Evolutionary conservation across 2,888 invertebrate genomes (phyloP).

Genomic region (Exephanes ischioxanthus): DNA sequence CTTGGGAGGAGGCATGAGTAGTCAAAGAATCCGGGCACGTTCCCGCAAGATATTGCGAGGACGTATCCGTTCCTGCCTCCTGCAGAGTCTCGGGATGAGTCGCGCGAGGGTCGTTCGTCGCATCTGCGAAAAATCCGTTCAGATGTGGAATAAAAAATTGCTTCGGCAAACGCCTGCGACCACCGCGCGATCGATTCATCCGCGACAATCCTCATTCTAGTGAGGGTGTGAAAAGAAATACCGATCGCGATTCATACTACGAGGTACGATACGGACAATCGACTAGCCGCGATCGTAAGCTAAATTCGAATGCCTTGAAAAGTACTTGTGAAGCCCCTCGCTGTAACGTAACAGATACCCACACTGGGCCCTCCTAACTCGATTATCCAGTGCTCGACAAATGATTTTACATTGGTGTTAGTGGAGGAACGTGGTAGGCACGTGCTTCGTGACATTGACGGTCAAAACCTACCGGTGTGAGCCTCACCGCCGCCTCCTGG

Average conservation of each 20-base stretch:
- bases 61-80: slow-evolving; percentile 77
- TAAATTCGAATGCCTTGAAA: slow-evolving; percentile 63
- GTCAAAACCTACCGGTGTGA: slow-evolving; percentile 79
- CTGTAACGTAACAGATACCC: slow-evolving; percentile 70
- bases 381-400: slow-evolving; percentile 66
- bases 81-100: slow-evolving; percentile 77
- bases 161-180: slow-evolving; percentile 17
- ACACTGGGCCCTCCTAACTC: slow-evolving; percentile 66
- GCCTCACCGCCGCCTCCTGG: slow-evolving; percentile 77
- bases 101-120: slow-evolving; percentile 77
- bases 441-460: slow-evolving; percentile 66
- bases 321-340: slow-evolving; percentile 67
- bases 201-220: slow-evolving; percentile 40
- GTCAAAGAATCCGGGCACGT: slow-evolving; percentile 78
- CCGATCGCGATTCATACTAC: slow-evolving; percentile 69
- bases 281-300: slow-evolving; percentile 30
- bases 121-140: slow-evolving; percentile 73
- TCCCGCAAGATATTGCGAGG: slow-evolving; percentile 74
- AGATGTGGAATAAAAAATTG: slow-evolving; percentile 22
- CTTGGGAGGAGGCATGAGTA: slow-evolving; percentile 78
- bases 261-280: slow-evolving; percentile 15
- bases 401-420: slow-evolving; percentile 57
- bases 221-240: background rate
- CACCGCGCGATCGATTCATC: slow-evolving; percentile 15
- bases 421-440: slow-evolving; percentile 45